phyloP scores from a whole-genome alignment of 2,888 invertebrate genomes.

The Rhimphoctona megacephalus region DNA sequence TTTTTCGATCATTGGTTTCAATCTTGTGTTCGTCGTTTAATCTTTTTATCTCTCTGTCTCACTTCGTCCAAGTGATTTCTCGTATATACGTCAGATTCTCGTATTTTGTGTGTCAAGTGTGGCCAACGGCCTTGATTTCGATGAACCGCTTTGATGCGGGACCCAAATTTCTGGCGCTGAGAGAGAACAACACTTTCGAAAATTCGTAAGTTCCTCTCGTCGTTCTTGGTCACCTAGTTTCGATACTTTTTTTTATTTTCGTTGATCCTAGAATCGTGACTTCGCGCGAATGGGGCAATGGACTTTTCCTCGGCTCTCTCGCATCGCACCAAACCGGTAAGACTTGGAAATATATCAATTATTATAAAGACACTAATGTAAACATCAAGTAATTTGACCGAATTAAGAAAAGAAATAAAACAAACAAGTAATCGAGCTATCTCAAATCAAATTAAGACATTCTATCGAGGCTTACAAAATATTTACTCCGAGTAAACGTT shows the following conservation, averaged over 20 bases:
- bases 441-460: background rate
- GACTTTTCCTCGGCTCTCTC: constrained; percentile 7
- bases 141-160: constrained; percentile 34
- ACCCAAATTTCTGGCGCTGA: constrained; percentile 50
- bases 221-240: constrained; percentile 42
- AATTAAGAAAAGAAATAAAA: background rate
- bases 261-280: background rate
- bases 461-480: background rate
- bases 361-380: background rate
- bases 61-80: constrained; percentile 25
- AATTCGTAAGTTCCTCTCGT: constrained; percentile 24
- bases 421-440: background rate
- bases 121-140: constrained; percentile 58
- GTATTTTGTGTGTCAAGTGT: constrained; percentile 59
- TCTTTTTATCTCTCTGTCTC: constrained; percentile 12
- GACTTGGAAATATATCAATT: constrained; percentile 1
- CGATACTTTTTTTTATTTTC: constrained; percentile 26
- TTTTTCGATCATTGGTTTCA: constrained; percentile 20
- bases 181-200: constrained; percentile 53
- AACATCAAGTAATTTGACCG: background rate
- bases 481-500: constrained; percentile 29
- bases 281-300: constrained; percentile 3
- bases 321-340: constrained; percentile 9
- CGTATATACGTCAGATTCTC: constrained; percentile 8
- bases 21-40: background rate